These are phyloP conservation scores for Miltochrista miniata DNA, from an alignment of 2,888 invertebrate species.

Conservation along the genomic window DNA sequence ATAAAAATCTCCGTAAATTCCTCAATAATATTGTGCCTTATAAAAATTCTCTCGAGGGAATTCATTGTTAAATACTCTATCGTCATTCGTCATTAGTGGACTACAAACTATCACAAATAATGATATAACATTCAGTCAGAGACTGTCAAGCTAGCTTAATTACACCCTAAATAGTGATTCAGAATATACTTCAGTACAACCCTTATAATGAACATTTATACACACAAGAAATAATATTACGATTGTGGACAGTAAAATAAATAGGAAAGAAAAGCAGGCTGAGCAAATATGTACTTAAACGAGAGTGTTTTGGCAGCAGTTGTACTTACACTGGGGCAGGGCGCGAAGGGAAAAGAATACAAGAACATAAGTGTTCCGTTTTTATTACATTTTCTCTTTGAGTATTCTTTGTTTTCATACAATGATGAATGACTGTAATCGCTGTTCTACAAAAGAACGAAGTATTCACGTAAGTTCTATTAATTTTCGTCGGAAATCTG, in stretches of 20 bases:
- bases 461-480: not conserved
- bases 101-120: no score
- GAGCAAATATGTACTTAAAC: constrained; percentile 38
- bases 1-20: no score
- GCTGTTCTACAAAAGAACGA: not conserved
- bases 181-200: no score
- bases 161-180: no score
- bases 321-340: not conserved
- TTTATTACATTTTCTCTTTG: not conserved
- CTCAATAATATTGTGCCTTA: no score
- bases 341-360: not conserved
- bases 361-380: constrained; percentile 1
- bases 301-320: constrained; percentile 3
- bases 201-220: no score
- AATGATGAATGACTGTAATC: not conserved
- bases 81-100: no score
- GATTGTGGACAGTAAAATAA: not conserved
- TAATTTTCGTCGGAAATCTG: not conserved
- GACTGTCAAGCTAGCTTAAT: no score
- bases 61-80: no score
- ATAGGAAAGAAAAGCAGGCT: constrained; percentile 15
- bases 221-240: no score
- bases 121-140: no score
- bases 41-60: no score
- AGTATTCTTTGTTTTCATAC: not conserved